These are phyloP conservation scores for Solen grandis DNA, from an alignment of 1,140 invertebrate genomes.

Conservation along the genomic window DNA sequence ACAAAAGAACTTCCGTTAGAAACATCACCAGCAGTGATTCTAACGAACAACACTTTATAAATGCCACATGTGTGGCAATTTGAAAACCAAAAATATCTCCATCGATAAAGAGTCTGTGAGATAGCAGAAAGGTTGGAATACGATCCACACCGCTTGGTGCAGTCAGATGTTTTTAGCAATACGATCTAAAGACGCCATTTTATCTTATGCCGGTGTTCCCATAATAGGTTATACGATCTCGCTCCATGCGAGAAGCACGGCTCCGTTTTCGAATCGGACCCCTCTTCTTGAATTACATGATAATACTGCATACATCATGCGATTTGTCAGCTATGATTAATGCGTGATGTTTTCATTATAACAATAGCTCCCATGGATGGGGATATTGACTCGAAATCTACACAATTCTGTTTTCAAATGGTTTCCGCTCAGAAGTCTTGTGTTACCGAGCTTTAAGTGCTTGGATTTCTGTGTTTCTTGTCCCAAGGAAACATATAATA, in stretches of 20 bases:
- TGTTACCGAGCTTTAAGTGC: too few species aligned
- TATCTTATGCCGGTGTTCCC: slow-evolving; percentile 18
- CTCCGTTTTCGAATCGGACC: slow-evolving; percentile 26
- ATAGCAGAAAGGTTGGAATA: slow-evolving; percentile 29
- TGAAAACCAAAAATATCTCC: slow-evolving; percentile 48
- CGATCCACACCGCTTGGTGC: slow-evolving; percentile 36
- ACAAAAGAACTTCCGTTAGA: too few species aligned
- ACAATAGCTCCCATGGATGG: slow-evolving; percentile 2
- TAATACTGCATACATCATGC: slow-evolving; percentile 52
- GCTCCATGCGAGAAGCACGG: slow-evolving; percentile 27
- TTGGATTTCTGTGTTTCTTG: too few species aligned
- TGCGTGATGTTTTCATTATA: slow-evolving; percentile 59
- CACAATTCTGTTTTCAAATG: too few species aligned
- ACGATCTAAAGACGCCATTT: slow-evolving; percentile 22
- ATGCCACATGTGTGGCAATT: slow-evolving; percentile 45
- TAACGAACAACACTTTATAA: neutral
- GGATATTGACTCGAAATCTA: neutral
- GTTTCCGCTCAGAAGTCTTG: too few species aligned
- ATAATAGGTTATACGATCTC: slow-evolving; percentile 25
- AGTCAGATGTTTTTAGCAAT: slow-evolving; percentile 47
- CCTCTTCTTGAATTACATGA: slow-evolving; percentile 36
- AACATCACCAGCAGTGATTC: too few species aligned
- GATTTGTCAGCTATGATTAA: slow-evolving; percentile 56
- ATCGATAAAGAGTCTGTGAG: slow-evolving; percentile 52
- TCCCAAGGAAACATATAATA: too few species aligned